Percentiles rank a stretch among this genome's conserved stretches.
Conservation (phyloP, 1,140 invertebrate species). For the Sycophila sp. region DNA sequence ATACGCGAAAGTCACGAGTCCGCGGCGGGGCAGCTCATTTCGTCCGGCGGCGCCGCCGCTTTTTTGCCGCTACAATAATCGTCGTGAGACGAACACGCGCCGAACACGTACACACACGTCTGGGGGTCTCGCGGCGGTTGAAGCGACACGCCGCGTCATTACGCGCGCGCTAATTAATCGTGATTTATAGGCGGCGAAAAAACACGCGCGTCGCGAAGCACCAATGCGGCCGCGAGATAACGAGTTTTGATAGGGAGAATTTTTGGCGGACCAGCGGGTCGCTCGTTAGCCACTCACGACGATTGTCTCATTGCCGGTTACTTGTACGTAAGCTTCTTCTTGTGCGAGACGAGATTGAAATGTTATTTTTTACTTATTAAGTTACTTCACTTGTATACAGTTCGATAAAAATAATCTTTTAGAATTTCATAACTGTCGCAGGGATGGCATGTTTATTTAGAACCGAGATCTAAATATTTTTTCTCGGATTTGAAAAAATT, state of each 20-base stretch:
- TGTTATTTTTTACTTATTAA: no score
- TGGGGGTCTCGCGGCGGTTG: neutral
- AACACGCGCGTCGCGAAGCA: constrained; percentile 1
- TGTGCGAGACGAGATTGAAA: no score
- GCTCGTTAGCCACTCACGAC: neutral
- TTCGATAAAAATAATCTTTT: no score
- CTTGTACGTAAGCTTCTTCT: no score
- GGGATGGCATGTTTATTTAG: no score
- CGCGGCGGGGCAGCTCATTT: neutral
- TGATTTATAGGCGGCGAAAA: constrained; percentile 66
- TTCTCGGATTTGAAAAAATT: no score
- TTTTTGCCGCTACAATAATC: no score
- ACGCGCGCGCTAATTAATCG: constrained; percentile 66
- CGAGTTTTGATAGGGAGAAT: constrained; percentile 12
- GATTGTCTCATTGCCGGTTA: no score
- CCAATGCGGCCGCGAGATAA: neutral
- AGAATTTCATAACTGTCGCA: no score
- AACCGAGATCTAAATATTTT: no score
- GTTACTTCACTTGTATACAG: no score
- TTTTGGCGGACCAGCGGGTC: neutral
- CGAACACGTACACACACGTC: neutral
- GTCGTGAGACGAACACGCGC: neutral
- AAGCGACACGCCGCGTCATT: constrained; percentile 53
- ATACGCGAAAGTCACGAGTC: neutral
- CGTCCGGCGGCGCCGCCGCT: neutral